Evolutionary conservation across 1,140 invertebrate species (phyloP), one percentile per base, ranked within the genome.

Genomic region (Monochamus saltuarius): DNA sequence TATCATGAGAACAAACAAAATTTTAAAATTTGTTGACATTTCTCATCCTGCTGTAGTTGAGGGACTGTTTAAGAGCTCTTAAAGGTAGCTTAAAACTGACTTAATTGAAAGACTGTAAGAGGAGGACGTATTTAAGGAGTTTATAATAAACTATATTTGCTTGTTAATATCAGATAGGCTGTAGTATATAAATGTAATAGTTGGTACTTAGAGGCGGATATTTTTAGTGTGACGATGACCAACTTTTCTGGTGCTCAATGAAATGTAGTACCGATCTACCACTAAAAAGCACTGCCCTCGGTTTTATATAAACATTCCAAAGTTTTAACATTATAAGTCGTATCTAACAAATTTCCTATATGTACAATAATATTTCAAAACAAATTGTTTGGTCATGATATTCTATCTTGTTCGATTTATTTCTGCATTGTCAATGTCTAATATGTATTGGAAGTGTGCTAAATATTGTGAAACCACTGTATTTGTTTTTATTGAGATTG

Each of bases 91-190:
- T 29, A 29, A 29, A 29, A 29, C 19, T 50, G 39, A 19, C 19
- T 50, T 51, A 59, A 59, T 37, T 37, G 51, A 61, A 61, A 61
- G 59, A 61, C 59, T 61, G 59, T 36, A 54, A 52, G 34, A 36
- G 47, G 59, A 38, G 47, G 45, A 17, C 17, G 19, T 47, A 47
- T 16, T 22, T 55, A 39, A 19, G 43, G 22, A 39, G 13, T 45
- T 53, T 43, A 53, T 17, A 60, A 59, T 11, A 37, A 52, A 54
- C 47, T 45, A 52, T 36, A 35, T 55, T 55, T 40, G 59, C 59
- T 61, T 61, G 59, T 61, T 61, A 60, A 17, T 45, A 53, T 39
- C 13, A 60, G 37, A 35, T 51, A 51, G 51, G 42, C 29, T 34
- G 51, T 57, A 57, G 57, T 59, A 51, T 59, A 59, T 59, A 59